Percentiles rank a stretch among this genome's conserved stretches.
These are phyloP conservation scores for Lepidurus apus DNA, from an alignment of 1,140 invertebrate genomes.

Conservation along the genomic window DNA sequence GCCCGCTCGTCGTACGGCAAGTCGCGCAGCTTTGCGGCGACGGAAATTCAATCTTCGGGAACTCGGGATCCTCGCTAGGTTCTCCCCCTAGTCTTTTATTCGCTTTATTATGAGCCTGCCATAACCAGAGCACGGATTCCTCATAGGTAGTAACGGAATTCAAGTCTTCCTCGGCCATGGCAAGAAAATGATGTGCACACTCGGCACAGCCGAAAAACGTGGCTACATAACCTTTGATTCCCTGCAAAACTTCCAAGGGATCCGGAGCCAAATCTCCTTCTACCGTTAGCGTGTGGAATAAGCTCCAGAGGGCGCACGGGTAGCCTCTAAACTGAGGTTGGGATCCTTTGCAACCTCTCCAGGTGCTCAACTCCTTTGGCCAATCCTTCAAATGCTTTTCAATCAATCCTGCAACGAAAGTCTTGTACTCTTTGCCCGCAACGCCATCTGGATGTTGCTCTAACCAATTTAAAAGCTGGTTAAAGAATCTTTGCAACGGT, in stretches of 20 bases:
- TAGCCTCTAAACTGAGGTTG: constrained; percentile 69
- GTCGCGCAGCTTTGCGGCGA: constrained; percentile 57
- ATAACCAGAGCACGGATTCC: constrained; percentile 85
- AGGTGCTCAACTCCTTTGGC: constrained; percentile 53
- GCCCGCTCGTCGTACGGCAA: constrained; percentile 47
- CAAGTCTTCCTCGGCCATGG: constrained; percentile 59
- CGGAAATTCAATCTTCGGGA: constrained; percentile 90
- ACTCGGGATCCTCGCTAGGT: constrained; percentile 78
- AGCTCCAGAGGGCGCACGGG: constrained; percentile 89
- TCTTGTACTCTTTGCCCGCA: constrained; percentile 53
- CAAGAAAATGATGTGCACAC: constrained; percentile 80
- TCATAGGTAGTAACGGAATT: constrained; percentile 61
- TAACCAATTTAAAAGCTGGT: constrained; percentile 49
- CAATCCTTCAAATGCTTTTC: constrained; percentile 44
- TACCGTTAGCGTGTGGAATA: constrained; percentile 90
- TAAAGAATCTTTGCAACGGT: constrained; percentile 54
- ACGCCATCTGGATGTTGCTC: constrained; percentile 47
- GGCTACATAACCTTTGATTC: constrained; percentile 82
- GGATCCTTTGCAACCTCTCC: constrained; percentile 79
- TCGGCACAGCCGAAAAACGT: constrained; percentile 91
- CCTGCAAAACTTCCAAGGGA: constrained; percentile 62
- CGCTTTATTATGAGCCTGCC: constrained; percentile 89
- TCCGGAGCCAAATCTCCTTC: constrained; percentile 43
- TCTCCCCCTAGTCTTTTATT: constrained; percentile 82
- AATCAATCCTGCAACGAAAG: neutral